These are phyloP conservation scores for Ascaphus truei DNA, from an alignment of 2,113 vertebrate genomes.

Conservation along the genomic window DNA sequence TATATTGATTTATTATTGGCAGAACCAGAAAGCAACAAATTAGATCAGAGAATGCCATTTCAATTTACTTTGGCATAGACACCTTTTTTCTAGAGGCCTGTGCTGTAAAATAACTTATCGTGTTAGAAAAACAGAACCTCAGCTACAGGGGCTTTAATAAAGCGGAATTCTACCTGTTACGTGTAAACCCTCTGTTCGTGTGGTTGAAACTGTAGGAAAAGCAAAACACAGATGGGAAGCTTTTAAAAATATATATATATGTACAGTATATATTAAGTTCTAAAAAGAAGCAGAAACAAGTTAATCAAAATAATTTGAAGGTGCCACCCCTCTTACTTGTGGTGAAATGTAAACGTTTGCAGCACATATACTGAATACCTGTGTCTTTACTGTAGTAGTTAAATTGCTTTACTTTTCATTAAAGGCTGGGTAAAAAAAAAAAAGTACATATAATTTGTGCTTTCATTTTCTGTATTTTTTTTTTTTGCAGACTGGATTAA, in stretches of 20 bases:
- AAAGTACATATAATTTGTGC: too few relatives aligned
- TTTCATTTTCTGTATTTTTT: too few relatives aligned
- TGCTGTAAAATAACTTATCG: constrained; percentile 18
- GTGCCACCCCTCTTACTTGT: neutral
- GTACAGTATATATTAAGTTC: neutral
- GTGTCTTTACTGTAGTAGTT: neutral
- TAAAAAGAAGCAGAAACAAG: neutral
- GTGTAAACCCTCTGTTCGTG: constrained; percentile 10
- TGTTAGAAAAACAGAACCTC: constrained; percentile 31
- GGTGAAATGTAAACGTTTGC: neutral
- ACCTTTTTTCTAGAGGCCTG: neutral
- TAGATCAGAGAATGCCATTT: constrained; percentile 15
- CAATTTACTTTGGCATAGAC: constrained; percentile 30
- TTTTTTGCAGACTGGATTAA: too few relatives aligned
- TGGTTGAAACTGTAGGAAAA: constrained; percentile 18
- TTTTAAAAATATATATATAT: neutral
- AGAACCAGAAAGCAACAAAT: constrained; percentile 23
- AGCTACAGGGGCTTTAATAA: constrained; percentile 8
- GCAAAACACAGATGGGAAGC: constrained; percentile 26
- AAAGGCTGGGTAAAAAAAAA: too few relatives aligned
- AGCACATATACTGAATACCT: neutral
- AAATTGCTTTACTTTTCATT: neutral
- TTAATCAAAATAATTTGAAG: constrained; percentile 10
- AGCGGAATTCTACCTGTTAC: constrained; percentile 24
- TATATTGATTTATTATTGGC: constrained; percentile 38